These are phyloP conservation scores for Luperina testacea DNA, from an alignment of 2,888 invertebrate genomes.

Conservation along the genomic window DNA sequence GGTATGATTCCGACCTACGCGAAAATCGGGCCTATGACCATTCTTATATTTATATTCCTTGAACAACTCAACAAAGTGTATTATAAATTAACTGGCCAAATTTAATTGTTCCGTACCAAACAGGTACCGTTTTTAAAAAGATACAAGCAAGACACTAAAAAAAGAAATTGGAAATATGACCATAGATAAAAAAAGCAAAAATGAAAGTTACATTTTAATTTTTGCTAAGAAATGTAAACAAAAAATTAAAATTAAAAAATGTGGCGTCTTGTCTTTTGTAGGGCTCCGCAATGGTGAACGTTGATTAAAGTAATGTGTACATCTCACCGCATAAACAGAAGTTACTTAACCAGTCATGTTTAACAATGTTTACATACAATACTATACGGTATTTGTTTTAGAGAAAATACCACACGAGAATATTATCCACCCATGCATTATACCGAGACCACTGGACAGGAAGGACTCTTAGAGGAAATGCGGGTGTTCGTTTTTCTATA, in stretches of 20 bases:
- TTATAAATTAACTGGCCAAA: conserved; percentile 25
- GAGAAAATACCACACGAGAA: neutral
- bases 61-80: conserved; percentile 95
- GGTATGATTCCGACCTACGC: conserved; percentile 98
- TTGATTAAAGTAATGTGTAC: too few species aligned
- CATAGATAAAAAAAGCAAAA: too few species aligned
- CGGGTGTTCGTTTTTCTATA: too few species aligned
- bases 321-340: too few species aligned
- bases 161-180: neutral
- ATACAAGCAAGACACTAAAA: neutral
- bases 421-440: neutral
- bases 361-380: neutral
- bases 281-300: neutral
- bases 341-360: neutral
- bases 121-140: neutral
- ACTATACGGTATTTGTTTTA: neutral
- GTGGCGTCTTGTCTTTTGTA: neutral
- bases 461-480: neutral
- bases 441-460: neutral
- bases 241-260: neutral
- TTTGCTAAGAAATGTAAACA: neutral
- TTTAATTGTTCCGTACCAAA: neutral
- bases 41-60: conserved; percentile 98
- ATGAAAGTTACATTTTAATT: neutral
- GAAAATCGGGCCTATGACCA: conserved; percentile 98